Conservation (phyloP, 1,140 invertebrate species). For the Rhynchophorus ferrugineus region DNA sequence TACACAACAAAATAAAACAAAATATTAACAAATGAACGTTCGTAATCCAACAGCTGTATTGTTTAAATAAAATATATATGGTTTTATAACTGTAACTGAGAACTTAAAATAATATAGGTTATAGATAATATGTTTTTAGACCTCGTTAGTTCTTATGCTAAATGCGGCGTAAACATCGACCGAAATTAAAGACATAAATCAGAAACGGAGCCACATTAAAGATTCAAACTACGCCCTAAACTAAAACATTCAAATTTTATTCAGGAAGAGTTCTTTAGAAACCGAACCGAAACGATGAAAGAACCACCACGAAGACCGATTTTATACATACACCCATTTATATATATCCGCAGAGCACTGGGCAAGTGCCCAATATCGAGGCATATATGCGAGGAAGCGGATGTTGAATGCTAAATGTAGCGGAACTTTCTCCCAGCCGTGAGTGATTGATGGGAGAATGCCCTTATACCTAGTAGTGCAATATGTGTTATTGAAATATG, state of each 20-base stretch:
- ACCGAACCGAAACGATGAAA: slow-evolving; percentile 10
- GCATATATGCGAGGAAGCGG: slow-evolving; percentile 33
- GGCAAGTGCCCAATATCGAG: slow-evolving; percentile 30
- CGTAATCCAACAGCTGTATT: no score
- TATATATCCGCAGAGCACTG: slow-evolving; percentile 23
- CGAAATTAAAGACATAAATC: no score
- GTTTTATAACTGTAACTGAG: no score
- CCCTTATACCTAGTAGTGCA: slow-evolving; percentile 38
- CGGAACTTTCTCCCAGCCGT: slow-evolving; percentile 41
- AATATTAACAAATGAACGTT: no score
- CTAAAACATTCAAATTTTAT: slow-evolving; percentile 22
- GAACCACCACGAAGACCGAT: slow-evolving; percentile 3
- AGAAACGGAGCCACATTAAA: no score
- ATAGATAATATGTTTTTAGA: no score
- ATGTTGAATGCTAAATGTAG: slow-evolving; percentile 41
- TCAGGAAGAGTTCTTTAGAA: slow-evolving; percentile 19
- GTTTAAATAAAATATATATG: no score
- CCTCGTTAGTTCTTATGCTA: no score
- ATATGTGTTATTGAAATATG: slow-evolving; percentile 42
- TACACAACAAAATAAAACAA: no score
- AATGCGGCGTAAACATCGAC: no score
- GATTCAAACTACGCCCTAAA: no score
- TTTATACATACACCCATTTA: slow-evolving; percentile 2
- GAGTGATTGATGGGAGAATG: slow-evolving; percentile 40
- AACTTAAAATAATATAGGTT: no score